A percentile compares a stretch with the other conserved stretches of the same genome.
Evolutionary conservation across 2,113 vertebrate genomes (phyloP).

Genomic region (Gobiocypris rarus): DNA sequence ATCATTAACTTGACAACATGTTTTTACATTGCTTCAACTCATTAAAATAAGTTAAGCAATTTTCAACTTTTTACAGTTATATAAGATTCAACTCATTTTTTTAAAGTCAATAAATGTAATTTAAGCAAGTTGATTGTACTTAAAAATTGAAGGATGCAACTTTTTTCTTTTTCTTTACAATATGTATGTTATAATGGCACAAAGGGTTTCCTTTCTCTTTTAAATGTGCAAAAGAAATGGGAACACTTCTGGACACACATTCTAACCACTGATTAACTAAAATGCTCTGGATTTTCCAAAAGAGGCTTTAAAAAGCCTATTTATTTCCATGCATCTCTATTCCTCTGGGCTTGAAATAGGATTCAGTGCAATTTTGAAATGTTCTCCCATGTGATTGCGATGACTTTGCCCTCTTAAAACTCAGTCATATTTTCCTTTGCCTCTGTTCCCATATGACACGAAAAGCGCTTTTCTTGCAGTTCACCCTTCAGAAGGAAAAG

Average conservation of each 20-base stretch:
- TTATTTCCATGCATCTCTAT: neutral
- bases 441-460: neutral
- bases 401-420: slow-evolving; percentile 19
- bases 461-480: neutral
- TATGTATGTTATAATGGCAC: neutral
- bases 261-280: neutral
- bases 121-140: too few species aligned
- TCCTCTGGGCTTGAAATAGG: neutral
- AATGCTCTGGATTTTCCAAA: slow-evolving; percentile 3
- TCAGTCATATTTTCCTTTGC: neutral
- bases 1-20: too few species aligned
- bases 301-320: neutral
- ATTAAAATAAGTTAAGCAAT: too few species aligned
- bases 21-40: too few species aligned
- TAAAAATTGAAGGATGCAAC: too few species aligned
- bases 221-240: neutral
- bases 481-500: neutral
- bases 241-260: neutral
- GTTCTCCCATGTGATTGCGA: neutral
- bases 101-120: too few species aligned
- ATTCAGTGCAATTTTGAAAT: neutral
- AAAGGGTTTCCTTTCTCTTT: neutral
- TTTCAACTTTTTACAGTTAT: too few species aligned
- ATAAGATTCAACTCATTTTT: too few species aligned
- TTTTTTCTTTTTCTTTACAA: too few species aligned